A percentile compares a stretch with the other conserved stretches of the same genome.
Conservation (phyloP, 2,888 invertebrate genomes). For the Aleiodes alternator region DNA sequence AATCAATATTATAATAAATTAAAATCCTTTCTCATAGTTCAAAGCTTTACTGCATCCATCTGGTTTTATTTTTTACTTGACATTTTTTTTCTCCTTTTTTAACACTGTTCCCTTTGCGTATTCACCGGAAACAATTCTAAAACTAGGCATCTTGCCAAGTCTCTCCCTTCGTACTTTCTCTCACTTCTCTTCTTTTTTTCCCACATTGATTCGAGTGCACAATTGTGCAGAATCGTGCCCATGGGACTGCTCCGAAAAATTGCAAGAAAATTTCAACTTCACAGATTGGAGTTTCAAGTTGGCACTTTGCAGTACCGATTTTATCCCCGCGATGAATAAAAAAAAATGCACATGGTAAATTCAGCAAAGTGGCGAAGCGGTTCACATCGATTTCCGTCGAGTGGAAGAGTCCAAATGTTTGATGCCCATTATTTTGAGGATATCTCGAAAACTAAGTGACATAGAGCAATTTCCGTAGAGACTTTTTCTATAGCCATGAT, state of each 20-base stretch:
- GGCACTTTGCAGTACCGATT: no score
- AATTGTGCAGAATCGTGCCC: slow-evolving; percentile 8
- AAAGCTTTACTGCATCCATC: background rate
- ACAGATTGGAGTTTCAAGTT: background rate
- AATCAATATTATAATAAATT: background rate
- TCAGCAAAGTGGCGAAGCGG: no score
- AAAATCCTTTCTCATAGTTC: background rate
- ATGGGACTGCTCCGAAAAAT: slow-evolving; percentile 4
- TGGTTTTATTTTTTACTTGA: slow-evolving; percentile 5
- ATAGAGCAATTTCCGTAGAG: no score
- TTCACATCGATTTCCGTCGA: no score
- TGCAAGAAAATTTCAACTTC: slow-evolving; percentile 3
- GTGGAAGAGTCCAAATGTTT: no score
- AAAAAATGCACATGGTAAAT: no score
- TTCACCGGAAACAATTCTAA: slow-evolving; percentile 30
- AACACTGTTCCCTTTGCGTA: slow-evolving; percentile 1
- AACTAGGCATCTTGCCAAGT: slow-evolving; percentile 27
- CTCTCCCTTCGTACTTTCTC: background rate
- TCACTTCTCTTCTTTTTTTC: background rate
- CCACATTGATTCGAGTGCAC: background rate
- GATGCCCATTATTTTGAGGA: no score
- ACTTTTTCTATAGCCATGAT: no score
- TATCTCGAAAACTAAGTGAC: no score
- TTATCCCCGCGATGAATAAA: no score
- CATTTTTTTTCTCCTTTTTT: background rate